Evolutionary conservation across 2,888 invertebrate genomes (phyloP).

Genomic region (Eumacrocentrus americanus): DNA sequence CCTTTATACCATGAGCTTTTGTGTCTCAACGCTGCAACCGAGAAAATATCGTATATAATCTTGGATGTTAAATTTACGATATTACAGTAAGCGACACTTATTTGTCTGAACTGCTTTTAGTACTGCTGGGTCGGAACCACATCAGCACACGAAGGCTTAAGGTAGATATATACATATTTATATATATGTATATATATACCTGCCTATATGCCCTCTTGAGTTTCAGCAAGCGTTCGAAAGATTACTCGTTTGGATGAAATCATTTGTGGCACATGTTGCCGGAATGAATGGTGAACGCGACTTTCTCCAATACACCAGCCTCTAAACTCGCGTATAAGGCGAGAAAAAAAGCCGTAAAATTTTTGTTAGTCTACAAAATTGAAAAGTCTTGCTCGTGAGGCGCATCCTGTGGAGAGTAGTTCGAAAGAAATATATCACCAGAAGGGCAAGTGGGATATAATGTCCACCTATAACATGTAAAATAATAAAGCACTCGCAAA

Average conservation of each 20-base stretch:
- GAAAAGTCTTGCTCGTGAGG: conserved; percentile 8
- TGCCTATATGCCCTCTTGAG: conserved; percentile 17
- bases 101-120: no score
- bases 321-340: conserved; percentile 9
- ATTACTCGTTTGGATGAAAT: conserved; percentile 42
- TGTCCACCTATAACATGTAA: no score
- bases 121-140: no score
- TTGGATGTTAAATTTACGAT: not conserved
- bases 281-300: conserved; percentile 32
- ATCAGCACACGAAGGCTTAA: no score
- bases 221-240: conserved; percentile 42
- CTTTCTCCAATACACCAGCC: conserved; percentile 19
- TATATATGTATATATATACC: not conserved
- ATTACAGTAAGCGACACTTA: no score
- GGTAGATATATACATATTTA: not conserved
- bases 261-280: conserved; percentile 40
- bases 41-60: not conserved
- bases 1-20: not conserved
- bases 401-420: not conserved
- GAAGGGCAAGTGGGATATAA: no score
- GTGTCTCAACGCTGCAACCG: not conserved
- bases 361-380: conserved; percentile 13
- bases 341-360: conserved; percentile 7
- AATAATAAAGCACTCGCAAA: no score
- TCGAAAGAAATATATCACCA: not conserved